Evolutionary conservation across 2,113 vertebrate species (phyloP).

Genomic region (Myanophis thanlyinensis): DNA sequence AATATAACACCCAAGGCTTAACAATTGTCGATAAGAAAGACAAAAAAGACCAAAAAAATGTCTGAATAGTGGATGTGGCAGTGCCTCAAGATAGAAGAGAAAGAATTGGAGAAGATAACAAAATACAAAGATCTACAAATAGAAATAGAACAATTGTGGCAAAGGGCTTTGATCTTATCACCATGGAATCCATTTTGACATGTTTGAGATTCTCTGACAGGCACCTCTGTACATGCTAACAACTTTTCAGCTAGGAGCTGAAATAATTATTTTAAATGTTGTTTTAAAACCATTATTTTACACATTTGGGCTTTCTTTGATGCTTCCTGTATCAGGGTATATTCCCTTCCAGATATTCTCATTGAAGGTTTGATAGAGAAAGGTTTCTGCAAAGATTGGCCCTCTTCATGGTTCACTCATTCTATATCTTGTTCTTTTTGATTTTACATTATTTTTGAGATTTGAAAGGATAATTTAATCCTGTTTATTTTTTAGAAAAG

Average conservation of each 20-base stretch:
- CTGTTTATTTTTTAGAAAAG: neutral
- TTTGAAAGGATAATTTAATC: neutral
- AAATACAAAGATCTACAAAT: too few species aligned
- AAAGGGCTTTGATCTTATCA: neutral
- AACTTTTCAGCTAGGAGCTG: neutral
- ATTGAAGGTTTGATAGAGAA: neutral
- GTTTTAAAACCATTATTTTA: neutral
- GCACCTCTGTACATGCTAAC: neutral
- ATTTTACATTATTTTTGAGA: neutral
- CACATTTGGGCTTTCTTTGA: neutral
- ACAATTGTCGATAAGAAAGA: too few species aligned
- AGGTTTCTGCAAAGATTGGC: neutral
- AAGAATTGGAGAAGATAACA: too few species aligned
- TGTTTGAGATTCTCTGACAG: neutral
- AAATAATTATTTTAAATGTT: neutral
- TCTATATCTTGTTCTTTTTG: neutral
- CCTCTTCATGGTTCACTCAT: neutral
- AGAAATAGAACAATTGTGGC: too few species aligned
- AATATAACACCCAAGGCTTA: too few species aligned
- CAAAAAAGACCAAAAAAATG: too few species aligned
- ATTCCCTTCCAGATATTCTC: neutral
- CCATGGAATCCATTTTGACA: neutral
- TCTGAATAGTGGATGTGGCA: too few species aligned
- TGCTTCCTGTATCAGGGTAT: neutral
- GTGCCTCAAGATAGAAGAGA: too few species aligned